A percentile compares a stretch with the other conserved stretches of the same genome.
Conservation (phyloP, 1,140 invertebrate genomes). For the Drosophila pectinifera region DNA sequence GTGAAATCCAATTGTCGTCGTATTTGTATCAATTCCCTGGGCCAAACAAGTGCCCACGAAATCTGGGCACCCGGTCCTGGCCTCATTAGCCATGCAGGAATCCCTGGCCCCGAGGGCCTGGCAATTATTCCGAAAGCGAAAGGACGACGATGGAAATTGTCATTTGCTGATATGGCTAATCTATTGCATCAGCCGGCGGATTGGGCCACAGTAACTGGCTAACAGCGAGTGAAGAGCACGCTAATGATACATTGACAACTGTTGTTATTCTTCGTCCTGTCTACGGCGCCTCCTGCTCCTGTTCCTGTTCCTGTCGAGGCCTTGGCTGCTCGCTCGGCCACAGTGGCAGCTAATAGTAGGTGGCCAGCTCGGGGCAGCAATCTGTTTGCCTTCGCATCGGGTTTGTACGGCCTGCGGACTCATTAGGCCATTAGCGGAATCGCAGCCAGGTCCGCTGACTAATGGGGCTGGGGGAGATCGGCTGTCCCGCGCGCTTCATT, state of each 20-base stretch:
- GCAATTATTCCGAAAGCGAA: constrained; percentile 55
- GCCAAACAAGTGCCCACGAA: constrained; percentile 25
- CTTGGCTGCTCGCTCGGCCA: background rate
- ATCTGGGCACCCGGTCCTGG: constrained; percentile 29
- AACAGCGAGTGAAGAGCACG: constrained; percentile 27
- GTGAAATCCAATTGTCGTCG: constrained; percentile 56
- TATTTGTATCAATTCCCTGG: constrained; percentile 32
- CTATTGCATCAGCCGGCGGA: constrained; percentile 55
- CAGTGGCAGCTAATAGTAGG: constrained; percentile 24
- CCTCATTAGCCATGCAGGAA: constrained; percentile 56
- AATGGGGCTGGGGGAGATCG: constrained; percentile 20
- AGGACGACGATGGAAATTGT: constrained; percentile 34
- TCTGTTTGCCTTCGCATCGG: constrained; percentile 41
- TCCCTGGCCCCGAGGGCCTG: constrained; percentile 35
- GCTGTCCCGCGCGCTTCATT: constrained; percentile 55
- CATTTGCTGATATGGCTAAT: constrained; percentile 64
- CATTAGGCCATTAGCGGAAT: constrained; percentile 62
- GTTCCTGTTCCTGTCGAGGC: background rate
- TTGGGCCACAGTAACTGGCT: constrained; percentile 30
- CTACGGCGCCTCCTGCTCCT: background rate
- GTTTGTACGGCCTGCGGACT: constrained; percentile 47
- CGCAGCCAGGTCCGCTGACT: constrained; percentile 24
- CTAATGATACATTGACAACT: constrained; percentile 76
- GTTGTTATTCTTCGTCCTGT: constrained; percentile 50
- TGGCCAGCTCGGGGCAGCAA: constrained; percentile 10